Evolutionary conservation across 2,797 vertebrate genomes (phyloP), one percentile per base, ranked within the genome.

Genomic region (Rallus crepitans): DNA sequence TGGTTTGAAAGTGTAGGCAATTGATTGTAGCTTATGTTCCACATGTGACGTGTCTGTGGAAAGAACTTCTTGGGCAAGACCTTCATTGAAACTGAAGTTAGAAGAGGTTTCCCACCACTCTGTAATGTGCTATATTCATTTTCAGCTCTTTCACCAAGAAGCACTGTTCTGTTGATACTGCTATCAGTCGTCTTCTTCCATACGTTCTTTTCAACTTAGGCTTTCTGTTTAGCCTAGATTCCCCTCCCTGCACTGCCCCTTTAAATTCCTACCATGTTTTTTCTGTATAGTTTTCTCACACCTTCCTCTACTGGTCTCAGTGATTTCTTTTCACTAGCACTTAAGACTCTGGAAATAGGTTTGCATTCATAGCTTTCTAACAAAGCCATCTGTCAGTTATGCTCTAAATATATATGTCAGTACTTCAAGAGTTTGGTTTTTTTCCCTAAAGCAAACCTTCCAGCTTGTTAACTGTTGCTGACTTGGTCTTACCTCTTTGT

Each of bases 311-410:
- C 28, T 1, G 11, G 53, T 75, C 60, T 91, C 3, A 4, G 48
- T 60, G 60, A 64, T 89, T 92, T 89, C n/a, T 89, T 94, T 79
- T 48, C 35, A 27, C 33, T 47, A 48, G 50, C 20, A 24, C 45
- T n/a, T 53, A 45, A 48, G 11, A 21, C 13, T 88, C 30, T 59
- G 56, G 35, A 73, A 80, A 77, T 25, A 82, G n/a, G 37, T 76
- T 28, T 40, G 84, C 30, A 64, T 66, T 89, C 28, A 20, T 40
- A 82, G 78, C 39, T 94, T 89, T 84, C 28, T 60, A 85, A 30
- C 52, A 80, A 90, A 93, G 25, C 59, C 66, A 73, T 82, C 81
- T 91, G 78, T 47, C 75, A 75, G 28, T 84, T 81, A 53, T 5
- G 3, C 31, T 89, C 21, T 70, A 77, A 82, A 45, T 45, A 70